Conservation (phyloP, 2,797 vertebrate genomes). For the Hipposideros larvatus region DNA sequence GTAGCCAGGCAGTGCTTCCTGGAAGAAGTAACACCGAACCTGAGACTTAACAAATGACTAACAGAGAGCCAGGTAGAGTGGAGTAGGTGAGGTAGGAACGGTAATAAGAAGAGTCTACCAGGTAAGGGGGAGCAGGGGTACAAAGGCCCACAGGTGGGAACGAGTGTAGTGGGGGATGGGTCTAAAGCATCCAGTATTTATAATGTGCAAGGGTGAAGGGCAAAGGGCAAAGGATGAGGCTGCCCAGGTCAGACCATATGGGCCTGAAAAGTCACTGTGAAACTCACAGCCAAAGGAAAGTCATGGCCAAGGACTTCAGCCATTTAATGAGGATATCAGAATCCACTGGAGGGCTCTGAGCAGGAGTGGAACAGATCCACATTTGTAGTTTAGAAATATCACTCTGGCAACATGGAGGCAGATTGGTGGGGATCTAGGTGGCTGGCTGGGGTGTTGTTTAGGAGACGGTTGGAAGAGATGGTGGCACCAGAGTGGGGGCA, state of each 20-base stretch:
- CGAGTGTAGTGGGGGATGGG: neutral
- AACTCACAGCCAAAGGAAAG: neutral
- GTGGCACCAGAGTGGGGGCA: neutral
- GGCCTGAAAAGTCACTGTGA: neutral
- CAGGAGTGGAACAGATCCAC: neutral
- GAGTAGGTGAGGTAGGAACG: neutral
- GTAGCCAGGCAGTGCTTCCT: neutral
- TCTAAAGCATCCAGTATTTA: neutral
- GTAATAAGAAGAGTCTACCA: neutral
- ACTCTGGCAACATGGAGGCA: neutral
- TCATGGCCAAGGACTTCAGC: neutral
- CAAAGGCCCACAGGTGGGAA: neutral
- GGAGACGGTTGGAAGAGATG: neutral
- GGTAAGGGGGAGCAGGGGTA: neutral
- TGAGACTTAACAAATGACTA: neutral
- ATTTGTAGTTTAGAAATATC: constrained; percentile 5
- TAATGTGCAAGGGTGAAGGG: neutral
- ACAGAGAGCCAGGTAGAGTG: neutral
- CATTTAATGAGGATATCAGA: neutral
- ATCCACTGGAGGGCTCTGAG: neutral
- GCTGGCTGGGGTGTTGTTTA: neutral
- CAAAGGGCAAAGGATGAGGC: neutral
- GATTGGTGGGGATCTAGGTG: neutral
- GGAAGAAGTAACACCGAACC: neutral
- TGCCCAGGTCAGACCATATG: neutral